phyloP scores from a whole-genome alignment of 2,113 vertebrate species.

The Condylura cristata region DNA sequence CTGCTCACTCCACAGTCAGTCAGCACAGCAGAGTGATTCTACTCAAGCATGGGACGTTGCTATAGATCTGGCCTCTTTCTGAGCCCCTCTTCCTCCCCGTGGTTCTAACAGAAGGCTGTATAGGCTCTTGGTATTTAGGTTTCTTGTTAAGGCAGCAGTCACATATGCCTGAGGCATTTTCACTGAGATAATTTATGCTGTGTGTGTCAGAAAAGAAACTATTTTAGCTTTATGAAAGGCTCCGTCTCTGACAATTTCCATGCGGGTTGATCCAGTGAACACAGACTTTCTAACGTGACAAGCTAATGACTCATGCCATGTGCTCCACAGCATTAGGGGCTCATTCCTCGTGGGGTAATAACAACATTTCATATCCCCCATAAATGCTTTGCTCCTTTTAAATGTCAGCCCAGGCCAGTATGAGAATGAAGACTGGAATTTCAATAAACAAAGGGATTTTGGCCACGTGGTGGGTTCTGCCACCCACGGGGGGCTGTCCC shows the following conservation, averaged over 20 bases:
- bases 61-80: not conserved
- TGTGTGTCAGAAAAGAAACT: not conserved
- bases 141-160: not conserved
- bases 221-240: slow-evolving; percentile 20
- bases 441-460: not conserved
- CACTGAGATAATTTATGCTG: not conserved
- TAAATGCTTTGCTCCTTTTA: slow-evolving; percentile 17
- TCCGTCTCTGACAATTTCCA: not conserved
- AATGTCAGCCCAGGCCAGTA: not conserved
- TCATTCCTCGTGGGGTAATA: not conserved
- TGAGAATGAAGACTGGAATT: not conserved
- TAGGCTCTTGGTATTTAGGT: not conserved
- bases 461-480: not conserved
- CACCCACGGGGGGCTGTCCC: not conserved
- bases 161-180: slow-evolving; percentile 9
- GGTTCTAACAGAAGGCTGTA: not conserved
- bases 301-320: not conserved
- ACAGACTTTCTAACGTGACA: not conserved
- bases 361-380: not conserved
- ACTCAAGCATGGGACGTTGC: not conserved
- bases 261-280: not conserved
- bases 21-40: not conserved
- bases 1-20: not conserved
- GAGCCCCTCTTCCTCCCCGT: not conserved
- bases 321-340: not conserved